Percentiles rank a stretch among this genome's conserved stretches.
These are phyloP conservation scores for Sitta europaea DNA, from an alignment of 2,113 vertebrate genomes.

Conservation along the genomic window DNA sequence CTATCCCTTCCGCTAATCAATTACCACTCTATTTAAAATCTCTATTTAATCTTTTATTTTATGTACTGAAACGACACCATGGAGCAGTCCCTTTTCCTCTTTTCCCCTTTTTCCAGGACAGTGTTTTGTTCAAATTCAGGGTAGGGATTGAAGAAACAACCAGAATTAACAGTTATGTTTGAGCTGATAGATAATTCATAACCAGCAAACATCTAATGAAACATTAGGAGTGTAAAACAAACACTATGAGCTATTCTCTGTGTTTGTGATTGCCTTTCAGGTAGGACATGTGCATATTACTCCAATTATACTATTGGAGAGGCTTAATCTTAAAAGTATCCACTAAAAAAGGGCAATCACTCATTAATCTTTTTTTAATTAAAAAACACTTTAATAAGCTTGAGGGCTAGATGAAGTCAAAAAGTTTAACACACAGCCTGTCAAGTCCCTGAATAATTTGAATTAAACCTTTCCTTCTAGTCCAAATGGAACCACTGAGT, in stretches of 20 bases:
- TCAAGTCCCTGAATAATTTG: background rate
- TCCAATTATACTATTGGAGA: background rate
- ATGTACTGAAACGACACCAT: background rate
- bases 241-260: background rate
- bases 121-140: background rate
- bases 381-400: background rate
- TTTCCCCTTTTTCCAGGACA: background rate
- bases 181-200: conserved; percentile 22
- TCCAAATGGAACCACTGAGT: background rate
- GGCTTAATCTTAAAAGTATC: background rate
- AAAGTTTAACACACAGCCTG: background rate
- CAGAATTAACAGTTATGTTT: conserved; percentile 1
- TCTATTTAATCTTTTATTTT: background rate
- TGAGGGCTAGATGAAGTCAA: background rate
- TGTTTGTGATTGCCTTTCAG: conserved; percentile 9
- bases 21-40: background rate
- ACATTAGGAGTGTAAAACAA: conserved; percentile 1
- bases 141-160: background rate
- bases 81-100: background rate
- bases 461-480: background rate
- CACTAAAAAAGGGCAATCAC: background rate
- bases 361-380: background rate
- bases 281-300: background rate
- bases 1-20: background rate
- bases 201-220: conserved; percentile 30